phyloP scores from a whole-genome alignment of 2,888 invertebrate species.

The Sesia apiformis region DNA sequence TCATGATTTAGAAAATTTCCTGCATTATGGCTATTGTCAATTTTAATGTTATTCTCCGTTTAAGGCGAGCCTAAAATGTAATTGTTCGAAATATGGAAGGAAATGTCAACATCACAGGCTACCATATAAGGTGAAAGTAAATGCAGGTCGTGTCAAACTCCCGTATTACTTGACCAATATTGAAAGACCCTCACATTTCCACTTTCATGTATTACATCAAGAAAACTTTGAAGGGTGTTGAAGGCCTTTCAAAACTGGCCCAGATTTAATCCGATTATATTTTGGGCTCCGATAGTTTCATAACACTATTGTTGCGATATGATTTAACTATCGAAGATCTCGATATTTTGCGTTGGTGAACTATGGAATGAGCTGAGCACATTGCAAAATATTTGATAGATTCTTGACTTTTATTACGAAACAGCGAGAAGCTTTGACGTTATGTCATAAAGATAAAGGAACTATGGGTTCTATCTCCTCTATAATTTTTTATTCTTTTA shows the following conservation, averaged over 20 bases:
- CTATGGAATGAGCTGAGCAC: not conserved
- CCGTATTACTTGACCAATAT: not conserved
- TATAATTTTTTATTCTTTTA: too few relatives aligned
- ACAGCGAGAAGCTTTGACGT: not conserved
- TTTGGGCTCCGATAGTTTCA: constrained; percentile 5
- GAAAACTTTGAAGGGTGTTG: not conserved
- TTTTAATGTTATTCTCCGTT: too few relatives aligned
- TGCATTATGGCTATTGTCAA: too few relatives aligned
- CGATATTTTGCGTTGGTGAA: constrained; percentile 5
- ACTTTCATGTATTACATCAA: not conserved
- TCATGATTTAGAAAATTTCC: too few relatives aligned
- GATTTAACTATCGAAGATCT: constrained; percentile 5
- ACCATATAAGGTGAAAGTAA: constrained; percentile 1
- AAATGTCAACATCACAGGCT: not conserved
- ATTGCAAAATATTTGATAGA: not conserved
- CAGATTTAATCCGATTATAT: constrained; percentile 15
- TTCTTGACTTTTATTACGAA: not conserved
- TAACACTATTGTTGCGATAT: constrained; percentile 10
- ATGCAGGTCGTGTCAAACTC: not conserved
- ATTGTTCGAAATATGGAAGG: not conserved
- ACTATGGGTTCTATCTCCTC: too few relatives aligned
- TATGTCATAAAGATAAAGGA: not conserved
- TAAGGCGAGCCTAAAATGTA: too few relatives aligned
- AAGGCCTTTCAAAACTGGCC: not conserved
- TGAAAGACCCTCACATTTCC: not conserved